These are phyloP conservation scores for Saccostrea cuccullata DNA, from an alignment of 1,140 invertebrate genomes.

Conservation along the genomic window DNA sequence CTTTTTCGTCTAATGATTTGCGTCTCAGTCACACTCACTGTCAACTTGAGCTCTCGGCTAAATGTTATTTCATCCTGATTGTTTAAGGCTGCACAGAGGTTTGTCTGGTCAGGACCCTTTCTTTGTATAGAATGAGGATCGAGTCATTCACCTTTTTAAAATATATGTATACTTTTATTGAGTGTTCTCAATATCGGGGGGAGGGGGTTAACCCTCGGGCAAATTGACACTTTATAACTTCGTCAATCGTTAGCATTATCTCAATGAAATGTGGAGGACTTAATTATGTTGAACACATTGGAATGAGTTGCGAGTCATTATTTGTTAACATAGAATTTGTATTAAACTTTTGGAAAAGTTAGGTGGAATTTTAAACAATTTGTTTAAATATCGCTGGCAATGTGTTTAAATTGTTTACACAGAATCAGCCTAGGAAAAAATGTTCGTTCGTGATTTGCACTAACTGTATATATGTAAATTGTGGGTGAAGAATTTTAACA, in stretches of 20 bases:
- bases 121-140: too few relatives aligned
- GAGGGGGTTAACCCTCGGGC: too few relatives aligned
- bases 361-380: slow-evolving; percentile 89
- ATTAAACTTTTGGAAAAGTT: slow-evolving; percentile 85
- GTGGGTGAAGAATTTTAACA: neutral
- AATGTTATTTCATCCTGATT: too few relatives aligned
- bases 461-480: neutral
- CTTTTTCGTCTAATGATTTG: too few relatives aligned
- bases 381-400: slow-evolving; percentile 89
- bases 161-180: too few relatives aligned
- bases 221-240: slow-evolving; percentile 83
- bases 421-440: neutral
- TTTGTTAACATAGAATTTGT: neutral
- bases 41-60: too few relatives aligned
- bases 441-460: neutral
- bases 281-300: neutral
- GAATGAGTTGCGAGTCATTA: neutral
- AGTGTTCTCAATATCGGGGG: too few relatives aligned
- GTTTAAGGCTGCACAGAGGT: too few relatives aligned
- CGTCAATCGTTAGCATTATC: slow-evolving; percentile 73
- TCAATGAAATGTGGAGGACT: neutral
- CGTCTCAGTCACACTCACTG: too few relatives aligned
- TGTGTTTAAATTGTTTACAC: slow-evolving; percentile 90
- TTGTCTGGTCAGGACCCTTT: too few relatives aligned
- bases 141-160: too few relatives aligned